Conservation (phyloP, 2,797 vertebrate species). For the Coranthus polyacanthus region DNA sequence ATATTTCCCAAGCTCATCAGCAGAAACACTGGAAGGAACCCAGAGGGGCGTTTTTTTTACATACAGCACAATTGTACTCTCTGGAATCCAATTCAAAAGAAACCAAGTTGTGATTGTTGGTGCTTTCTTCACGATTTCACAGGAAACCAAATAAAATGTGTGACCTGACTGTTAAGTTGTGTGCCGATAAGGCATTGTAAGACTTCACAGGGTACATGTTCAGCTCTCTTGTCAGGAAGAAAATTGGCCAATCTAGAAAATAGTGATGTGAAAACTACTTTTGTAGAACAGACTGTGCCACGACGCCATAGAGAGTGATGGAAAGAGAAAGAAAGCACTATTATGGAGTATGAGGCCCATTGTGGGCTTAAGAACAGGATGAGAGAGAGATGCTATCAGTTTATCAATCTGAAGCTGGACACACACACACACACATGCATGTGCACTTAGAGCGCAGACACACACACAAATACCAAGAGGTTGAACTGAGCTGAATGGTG, state of each 20-base stretch:
- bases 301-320: conserved; percentile 22
- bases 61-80: conserved; percentile 38
- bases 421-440: conserved; percentile 22
- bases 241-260: conserved; percentile 65
- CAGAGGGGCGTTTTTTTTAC: conserved; percentile 25
- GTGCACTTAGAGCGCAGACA: conserved; percentile 6
- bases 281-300: conserved; percentile 54
- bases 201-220: conserved; percentile 25
- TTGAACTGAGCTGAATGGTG: conserved; percentile 39
- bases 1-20: conserved; percentile 55
- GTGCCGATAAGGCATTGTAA: conserved; percentile 23
- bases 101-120: conserved; percentile 12
- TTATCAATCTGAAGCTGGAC: conserved; percentile 48
- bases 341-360: conserved; percentile 52
- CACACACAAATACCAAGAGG: conserved; percentile 32
- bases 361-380: conserved; percentile 52
- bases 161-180: conserved; percentile 36
- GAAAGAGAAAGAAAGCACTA: conserved; percentile 53
- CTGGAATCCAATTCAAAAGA: conserved; percentile 40
- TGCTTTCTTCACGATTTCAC: conserved; percentile 29
- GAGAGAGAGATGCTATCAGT: conserved; percentile 53
- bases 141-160: conserved; percentile 16
- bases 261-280: conserved; percentile 61
- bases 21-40: not conserved
- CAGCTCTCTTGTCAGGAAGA: conserved; percentile 40